Percentiles rank a stretch among this genome's conserved stretches.
Evolutionary conservation across 2,797 vertebrate genomes (phyloP).

Genomic region (Halcyon smyrnensis): DNA sequence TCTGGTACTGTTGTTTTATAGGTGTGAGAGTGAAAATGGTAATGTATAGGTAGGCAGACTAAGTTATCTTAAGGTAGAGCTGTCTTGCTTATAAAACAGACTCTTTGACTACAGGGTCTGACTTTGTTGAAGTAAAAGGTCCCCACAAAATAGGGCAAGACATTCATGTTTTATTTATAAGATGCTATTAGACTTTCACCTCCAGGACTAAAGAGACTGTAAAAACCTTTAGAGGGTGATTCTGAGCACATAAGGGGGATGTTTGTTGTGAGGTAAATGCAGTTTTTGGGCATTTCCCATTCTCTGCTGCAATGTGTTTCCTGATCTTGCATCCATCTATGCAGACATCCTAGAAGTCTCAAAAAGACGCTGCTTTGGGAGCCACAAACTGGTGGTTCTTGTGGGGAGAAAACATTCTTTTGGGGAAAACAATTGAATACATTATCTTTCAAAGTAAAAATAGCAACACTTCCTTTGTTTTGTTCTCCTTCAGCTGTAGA

Average conservation of each 20-base stretch:
- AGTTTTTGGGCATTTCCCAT: neutral
- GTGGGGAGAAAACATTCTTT: neutral
- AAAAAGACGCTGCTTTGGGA: neutral
- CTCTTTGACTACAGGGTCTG: neutral
- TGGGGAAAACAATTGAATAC: neutral
- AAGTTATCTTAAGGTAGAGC: neutral
- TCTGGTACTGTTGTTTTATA: neutral
- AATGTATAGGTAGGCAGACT: neutral
- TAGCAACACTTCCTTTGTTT: constrained; percentile 31
- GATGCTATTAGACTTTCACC: neutral
- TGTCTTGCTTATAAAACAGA: neutral
- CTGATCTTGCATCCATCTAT: neutral
- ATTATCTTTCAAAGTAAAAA: constrained; percentile 36
- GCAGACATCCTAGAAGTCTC: neutral
- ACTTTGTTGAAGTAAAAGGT: neutral
- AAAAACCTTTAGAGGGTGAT: neutral
- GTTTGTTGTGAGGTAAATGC: neutral
- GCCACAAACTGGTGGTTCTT: neutral
- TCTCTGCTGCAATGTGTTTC: neutral
- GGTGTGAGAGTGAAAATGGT: neutral
- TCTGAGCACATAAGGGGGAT: neutral
- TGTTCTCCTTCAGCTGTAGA: neutral
- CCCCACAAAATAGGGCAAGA: neutral
- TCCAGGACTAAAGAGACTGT: neutral
- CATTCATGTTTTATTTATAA: neutral